These are phyloP conservation scores for Rhopilema esculentum DNA, from an alignment of 30 jellyfish, hydroid and myxozoan species.

Conservation along the genomic window DNA sequence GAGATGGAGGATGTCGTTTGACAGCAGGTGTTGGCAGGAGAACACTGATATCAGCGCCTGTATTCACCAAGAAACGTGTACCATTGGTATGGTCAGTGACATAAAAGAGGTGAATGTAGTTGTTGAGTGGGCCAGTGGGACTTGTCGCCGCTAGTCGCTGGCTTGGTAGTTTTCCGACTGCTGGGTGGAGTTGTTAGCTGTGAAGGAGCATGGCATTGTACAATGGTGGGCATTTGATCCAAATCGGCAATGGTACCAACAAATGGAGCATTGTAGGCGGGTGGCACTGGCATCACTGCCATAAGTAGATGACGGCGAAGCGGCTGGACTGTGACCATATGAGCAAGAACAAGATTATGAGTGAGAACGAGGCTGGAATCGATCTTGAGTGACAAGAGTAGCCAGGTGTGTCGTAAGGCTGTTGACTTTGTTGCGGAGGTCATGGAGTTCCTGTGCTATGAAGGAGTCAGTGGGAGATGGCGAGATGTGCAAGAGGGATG, in stretches of 20 bases:
- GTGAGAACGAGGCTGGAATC: neutral
- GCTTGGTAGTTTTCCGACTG: too few species aligned
- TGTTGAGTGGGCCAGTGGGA: neutral
- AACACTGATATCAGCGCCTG: conserved; percentile 50
- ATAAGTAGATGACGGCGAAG: neutral
- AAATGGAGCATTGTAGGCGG: neutral
- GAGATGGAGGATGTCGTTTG: too few species aligned
- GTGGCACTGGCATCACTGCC: neutral
- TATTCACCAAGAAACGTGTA: conserved; percentile 36
- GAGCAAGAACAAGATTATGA: neutral
- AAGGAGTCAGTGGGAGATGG: neutral
- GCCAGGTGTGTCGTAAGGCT: neutral
- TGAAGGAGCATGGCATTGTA: conserved; percentile 9
- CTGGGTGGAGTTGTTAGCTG: too few species aligned
- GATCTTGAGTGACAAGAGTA: neutral
- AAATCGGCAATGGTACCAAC: conserved; percentile 19
- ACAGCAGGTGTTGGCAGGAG: conserved; percentile 37
- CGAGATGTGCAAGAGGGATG: neutral
- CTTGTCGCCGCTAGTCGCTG: conserved; percentile 5
- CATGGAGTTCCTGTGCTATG: neutral
- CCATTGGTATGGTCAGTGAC: conserved; percentile 8
- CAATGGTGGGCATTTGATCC: conserved; percentile 7
- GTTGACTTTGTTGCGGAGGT: conserved; percentile 4
- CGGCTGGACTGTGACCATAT: neutral
- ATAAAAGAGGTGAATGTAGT: neutral